Evolutionary conservation across 2,888 invertebrate genomes (phyloP), one percentile per base, ranked within the genome.

Genomic region (Sussaba pulchella): DNA sequence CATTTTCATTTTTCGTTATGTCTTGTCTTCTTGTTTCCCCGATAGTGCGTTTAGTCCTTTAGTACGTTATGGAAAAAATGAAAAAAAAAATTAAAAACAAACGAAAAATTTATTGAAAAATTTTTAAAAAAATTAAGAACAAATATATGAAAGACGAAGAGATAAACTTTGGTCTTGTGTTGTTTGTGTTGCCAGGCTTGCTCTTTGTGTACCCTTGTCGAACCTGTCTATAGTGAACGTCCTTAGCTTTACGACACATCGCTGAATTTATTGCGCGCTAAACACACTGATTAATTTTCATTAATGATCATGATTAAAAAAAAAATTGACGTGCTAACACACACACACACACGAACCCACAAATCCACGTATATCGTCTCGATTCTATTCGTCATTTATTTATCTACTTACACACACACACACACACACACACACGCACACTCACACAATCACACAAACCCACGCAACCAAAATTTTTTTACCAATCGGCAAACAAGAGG

Each of bases 131-230:
- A 5, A 31, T 10, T 5, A 8, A 54, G 14, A 31, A 54, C n/a
- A 54, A 54, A 5, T 5, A 31, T 31, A 31, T 66, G 78, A 69
- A 67, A 66, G 73, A 73, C 52, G 31, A 73, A 75, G 69, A 76
- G 63, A 69, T 26, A 61, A 63, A 77, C 71, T 78, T 80, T 87
- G 86, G 88, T 88, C 89, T 89, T 89, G 89, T 88, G 88, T 89
- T 87, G 89, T 89, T 88, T 90, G 88, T 89, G 90, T 89, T 91
- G 91, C 91, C 90, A 91, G 89, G 90, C 91, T 91, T 91, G 91
- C 90, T 91, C 85, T 89, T 85, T 88, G 85, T 87, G 84, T 88
- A 85, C 80, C 86, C 86, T 83, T 89, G 88, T 89, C 86, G 87
- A 89, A 89, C 84, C 82, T 89, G 87, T 88, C 88, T 89, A 85